Conservation (phyloP, 1,140 invertebrate species). For the Arion vulgaris region DNA sequence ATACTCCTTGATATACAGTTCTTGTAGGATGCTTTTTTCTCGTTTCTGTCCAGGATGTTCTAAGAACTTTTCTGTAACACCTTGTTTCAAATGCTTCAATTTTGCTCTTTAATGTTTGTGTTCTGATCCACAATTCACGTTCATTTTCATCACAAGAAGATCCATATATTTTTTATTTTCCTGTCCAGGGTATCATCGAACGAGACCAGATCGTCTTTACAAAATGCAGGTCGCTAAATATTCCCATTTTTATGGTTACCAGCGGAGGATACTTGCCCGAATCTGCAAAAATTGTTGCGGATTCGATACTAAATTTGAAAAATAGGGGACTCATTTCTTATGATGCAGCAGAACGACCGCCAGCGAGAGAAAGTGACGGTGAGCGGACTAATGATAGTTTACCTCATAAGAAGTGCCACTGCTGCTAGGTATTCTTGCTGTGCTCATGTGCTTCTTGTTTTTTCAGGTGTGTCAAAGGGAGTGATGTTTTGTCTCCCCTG, state of each 20-base stretch:
- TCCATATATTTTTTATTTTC: not conserved
- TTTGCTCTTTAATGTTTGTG: too few species aligned
- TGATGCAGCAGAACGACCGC: constrained; percentile 57
- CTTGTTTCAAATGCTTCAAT: too few species aligned
- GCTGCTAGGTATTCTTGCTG: not conserved
- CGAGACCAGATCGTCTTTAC: constrained; percentile 88
- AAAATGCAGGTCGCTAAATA: constrained; percentile 77
- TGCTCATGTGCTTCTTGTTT: not conserved
- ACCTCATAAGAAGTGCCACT: not conserved
- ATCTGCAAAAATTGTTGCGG: constrained; percentile 85
- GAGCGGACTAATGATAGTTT: not conserved
- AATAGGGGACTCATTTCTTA: constrained; percentile 64
- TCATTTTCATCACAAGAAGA: not conserved
- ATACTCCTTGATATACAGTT: too few species aligned
- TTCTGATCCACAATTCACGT: too few species aligned
- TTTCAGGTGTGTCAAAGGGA: too few species aligned
- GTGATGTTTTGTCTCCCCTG: too few species aligned
- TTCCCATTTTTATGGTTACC: constrained; percentile 91
- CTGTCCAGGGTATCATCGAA: constrained; percentile 83
- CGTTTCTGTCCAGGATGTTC: too few species aligned
- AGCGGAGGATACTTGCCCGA: constrained; percentile 87
- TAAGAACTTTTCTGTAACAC: too few species aligned
- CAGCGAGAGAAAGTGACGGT: constrained; percentile 31
- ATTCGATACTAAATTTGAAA: constrained; percentile 84
- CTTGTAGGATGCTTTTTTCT: too few species aligned